Percentiles rank a stretch among this genome's conserved stretches.
Conservation (phyloP, 2,888 invertebrate species). For the Sinopyrophorus schimmeli region DNA sequence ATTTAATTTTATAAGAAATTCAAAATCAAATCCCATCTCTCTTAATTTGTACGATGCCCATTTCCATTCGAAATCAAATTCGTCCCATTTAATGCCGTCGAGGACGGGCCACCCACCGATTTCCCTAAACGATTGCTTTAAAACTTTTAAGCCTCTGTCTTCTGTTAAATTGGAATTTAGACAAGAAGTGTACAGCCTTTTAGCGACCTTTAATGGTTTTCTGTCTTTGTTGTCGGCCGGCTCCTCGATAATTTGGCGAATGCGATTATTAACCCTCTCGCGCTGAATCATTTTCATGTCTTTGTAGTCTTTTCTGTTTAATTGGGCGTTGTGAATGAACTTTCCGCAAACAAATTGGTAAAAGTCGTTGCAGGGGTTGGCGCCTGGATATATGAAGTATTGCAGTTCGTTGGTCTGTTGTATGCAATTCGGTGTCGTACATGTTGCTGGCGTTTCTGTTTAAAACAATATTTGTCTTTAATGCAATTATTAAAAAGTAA, state of each 20-base stretch:
- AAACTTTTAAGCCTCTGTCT: slow-evolving; percentile 44
- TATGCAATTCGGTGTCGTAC: slow-evolving; percentile 34
- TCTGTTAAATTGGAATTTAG: slow-evolving; percentile 47
- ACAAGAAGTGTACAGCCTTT: slow-evolving; percentile 44
- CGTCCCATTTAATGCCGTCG: slow-evolving; percentile 54
- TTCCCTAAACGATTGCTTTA: slow-evolving; percentile 50
- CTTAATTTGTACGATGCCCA: slow-evolving; percentile 45
- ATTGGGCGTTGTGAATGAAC: slow-evolving; percentile 25
- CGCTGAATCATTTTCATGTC: slow-evolving; percentile 26
- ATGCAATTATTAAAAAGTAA: too few relatives aligned
- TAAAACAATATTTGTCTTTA: too few relatives aligned
- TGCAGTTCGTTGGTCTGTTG: slow-evolving; percentile 34
- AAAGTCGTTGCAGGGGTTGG: slow-evolving; percentile 37
- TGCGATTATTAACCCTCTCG: slow-evolving; percentile 28
- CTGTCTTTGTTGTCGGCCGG: slow-evolving; percentile 26
- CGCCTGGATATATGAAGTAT: slow-evolving; percentile 29
- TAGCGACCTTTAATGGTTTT: slow-evolving; percentile 33
- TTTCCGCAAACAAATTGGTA: slow-evolving; percentile 39
- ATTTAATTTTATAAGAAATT: slow-evolving; percentile 45
- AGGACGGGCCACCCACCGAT: slow-evolving; percentile 66
- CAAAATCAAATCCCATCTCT: slow-evolving; percentile 45
- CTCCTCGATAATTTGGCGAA: slow-evolving; percentile 37
- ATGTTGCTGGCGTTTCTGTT: too few relatives aligned
- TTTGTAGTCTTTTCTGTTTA: slow-evolving; percentile 26
- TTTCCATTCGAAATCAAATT: slow-evolving; percentile 49